Base-by-base conservation (phyloP, 2,113 vertebrate species). In the Bubalus kerabau region DNA sequence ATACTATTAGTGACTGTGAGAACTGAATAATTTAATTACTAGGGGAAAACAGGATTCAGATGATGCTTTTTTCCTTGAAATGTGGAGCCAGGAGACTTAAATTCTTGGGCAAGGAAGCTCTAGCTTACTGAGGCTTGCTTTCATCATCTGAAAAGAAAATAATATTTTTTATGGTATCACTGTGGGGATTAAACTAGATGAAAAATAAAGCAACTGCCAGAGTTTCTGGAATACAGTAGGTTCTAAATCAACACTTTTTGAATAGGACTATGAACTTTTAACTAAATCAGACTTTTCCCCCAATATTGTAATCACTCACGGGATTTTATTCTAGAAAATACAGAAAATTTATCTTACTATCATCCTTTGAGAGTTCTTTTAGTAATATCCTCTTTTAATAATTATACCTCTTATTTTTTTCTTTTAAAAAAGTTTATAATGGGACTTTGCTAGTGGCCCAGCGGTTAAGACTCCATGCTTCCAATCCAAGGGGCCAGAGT, bases 1-100 rank as follows among this genome's bases (percentile, higher is more conserved):
- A n/a, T 83, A 57, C 16, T 56, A 40, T 40, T 52, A 88, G 23
- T 82, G 93, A 95, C 67, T 60, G 2, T 80, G 67, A 91, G 59
- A 83, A 92, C 12, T 50, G 48, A 87, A 85, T 30, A 87, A 87
- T 46, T 95, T 92, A 74, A 95, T 56, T 94, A 96, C 71, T 85
- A 90, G 15, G n/a, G 17, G 36, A 62, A 36, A 50, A 62, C 85
- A 36, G 12, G 10, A 74, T 46, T 95, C 59, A 67, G n/a, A 64
- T 15, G 32, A 17, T 91, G 6, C 52, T 90, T 91, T 91, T 84
- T 84, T 83, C 36, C 64, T 90, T 87, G 30, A 62, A 32, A 67
- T 7, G 56, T 84, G 11, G 50, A 93, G 15, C 48, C 80, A 94
- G 89, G 48, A 90, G 11, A 59, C 15, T 32, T 71, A 56, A 95